Evolutionary conservation across 2,888 invertebrate genomes (phyloP).

Genomic region (Sclerodermus sp.): DNA sequence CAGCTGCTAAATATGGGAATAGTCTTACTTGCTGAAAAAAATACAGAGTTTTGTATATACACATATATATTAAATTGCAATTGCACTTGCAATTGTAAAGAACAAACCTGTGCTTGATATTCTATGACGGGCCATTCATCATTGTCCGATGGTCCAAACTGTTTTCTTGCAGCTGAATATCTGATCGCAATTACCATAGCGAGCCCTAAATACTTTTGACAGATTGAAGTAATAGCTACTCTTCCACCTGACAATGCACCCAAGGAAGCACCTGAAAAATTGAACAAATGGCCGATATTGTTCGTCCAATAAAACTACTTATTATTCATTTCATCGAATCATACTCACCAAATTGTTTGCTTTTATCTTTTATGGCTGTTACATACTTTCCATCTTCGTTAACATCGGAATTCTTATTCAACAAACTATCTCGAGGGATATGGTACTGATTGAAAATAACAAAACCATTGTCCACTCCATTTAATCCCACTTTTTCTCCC

Average conservation of each 20-base stretch:
- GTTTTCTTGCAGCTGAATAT: slow-evolving; percentile 83
- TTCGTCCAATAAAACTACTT: too few species aligned
- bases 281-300: too few species aligned
- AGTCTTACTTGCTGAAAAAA: slow-evolving; percentile 73
- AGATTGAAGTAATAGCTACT: slow-evolving; percentile 70
- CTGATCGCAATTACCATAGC: slow-evolving; percentile 82
- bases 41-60: background rate
- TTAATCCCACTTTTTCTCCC: slow-evolving; percentile 88
- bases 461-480: slow-evolving; percentile 92
- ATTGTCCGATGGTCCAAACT: slow-evolving; percentile 78
- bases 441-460: slow-evolving; percentile 78
- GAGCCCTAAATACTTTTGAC: slow-evolving; percentile 67
- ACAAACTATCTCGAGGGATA: slow-evolving; percentile 75
- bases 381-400: slow-evolving; percentile 81
- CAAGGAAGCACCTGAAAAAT: slow-evolving; percentile 65
- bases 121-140: slow-evolving; percentile 85
- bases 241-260: slow-evolving; percentile 83
- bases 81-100: background rate
- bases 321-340: background rate
- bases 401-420: slow-evolving; percentile 87
- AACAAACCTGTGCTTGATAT: slow-evolving; percentile 81
- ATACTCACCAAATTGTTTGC: slow-evolving; percentile 74
- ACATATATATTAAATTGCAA: background rate
- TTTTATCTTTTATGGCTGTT: slow-evolving; percentile 78
- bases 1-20: slow-evolving; percentile 73